A percentile compares a stretch with the other conserved stretches of the same genome.
phyloP scores from a whole-genome alignment of 2,888 invertebrate species.

The Apodemia duryi region DNA sequence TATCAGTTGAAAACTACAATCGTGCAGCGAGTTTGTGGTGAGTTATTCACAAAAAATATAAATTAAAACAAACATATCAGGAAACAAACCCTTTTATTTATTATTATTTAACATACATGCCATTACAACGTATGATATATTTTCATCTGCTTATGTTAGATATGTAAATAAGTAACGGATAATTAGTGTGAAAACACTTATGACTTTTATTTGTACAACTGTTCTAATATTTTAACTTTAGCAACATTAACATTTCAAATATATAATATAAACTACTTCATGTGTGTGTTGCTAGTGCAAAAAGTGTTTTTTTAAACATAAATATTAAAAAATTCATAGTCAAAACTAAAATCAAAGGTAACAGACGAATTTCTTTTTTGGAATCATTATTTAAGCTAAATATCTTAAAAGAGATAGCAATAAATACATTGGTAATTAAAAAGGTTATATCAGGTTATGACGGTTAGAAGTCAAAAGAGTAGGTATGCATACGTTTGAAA shows the following conservation, averaged over 20 bases:
- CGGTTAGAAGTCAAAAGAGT: no score
- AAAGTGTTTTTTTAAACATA: no score
- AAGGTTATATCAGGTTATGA: no score
- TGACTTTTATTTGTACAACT: slow-evolving; percentile 17
- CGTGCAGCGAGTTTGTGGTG: no score
- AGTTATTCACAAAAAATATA: neutral
- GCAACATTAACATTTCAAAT: slow-evolving; percentile 21
- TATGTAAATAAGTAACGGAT: slow-evolving; percentile 21
- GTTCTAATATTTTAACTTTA: slow-evolving; percentile 18
- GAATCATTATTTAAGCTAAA: no score
- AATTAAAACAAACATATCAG: slow-evolving; percentile 17
- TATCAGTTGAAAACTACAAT: no score
- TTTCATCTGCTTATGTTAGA: slow-evolving; percentile 16
- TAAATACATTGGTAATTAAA: no score
- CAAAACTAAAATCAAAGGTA: no score
- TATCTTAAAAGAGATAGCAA: no score
- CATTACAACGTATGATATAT: slow-evolving; percentile 29
- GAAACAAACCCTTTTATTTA: slow-evolving; percentile 37
- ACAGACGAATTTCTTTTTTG: no score
- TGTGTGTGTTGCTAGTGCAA: neutral
- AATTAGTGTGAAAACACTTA: slow-evolving; percentile 20
- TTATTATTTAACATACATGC: slow-evolving; percentile 35
- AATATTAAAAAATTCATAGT: no score
- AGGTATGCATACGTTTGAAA: no score
- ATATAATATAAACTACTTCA: neutral